Conservation (phyloP, 2,113 vertebrate genomes). For the Hepsetus odoe region DNA sequence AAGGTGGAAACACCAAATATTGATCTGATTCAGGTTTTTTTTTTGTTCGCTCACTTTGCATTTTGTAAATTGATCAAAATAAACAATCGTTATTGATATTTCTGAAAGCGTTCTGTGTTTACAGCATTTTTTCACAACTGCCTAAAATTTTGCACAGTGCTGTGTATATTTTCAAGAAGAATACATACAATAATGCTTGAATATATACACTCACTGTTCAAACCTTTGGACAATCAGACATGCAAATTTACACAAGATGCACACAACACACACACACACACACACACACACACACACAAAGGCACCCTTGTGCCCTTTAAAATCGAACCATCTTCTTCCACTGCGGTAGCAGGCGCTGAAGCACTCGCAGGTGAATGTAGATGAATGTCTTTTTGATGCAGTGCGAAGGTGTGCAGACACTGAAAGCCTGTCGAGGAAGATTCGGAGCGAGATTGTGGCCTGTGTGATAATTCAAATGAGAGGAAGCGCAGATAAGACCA, state of each 20-base stretch:
- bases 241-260: not conserved
- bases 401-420: constrained; percentile 21
- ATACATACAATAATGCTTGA: too few relatives aligned
- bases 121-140: too few relatives aligned
- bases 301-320: not conserved
- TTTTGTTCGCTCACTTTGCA: too few relatives aligned
- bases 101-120: too few relatives aligned
- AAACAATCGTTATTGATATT: too few relatives aligned
- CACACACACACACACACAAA: not conserved
- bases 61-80: too few relatives aligned
- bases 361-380: not conserved
- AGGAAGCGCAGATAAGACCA: constrained; percentile 57
- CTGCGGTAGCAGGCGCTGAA: not conserved
- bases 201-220: not conserved
- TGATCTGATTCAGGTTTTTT: too few relatives aligned
- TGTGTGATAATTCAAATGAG: constrained; percentile 62
- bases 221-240: not conserved
- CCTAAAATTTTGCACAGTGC: too few relatives aligned
- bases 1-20: too few relatives aligned
- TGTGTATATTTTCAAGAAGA: too few relatives aligned
- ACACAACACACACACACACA: not conserved
- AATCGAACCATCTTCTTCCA: not conserved
- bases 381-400: not conserved
- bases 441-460: constrained; percentile 46
- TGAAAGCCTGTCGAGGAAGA: constrained; percentile 31